phyloP scores from a whole-genome alignment of 2,888 invertebrate genomes.

The Acanthoscelides obtectus region DNA sequence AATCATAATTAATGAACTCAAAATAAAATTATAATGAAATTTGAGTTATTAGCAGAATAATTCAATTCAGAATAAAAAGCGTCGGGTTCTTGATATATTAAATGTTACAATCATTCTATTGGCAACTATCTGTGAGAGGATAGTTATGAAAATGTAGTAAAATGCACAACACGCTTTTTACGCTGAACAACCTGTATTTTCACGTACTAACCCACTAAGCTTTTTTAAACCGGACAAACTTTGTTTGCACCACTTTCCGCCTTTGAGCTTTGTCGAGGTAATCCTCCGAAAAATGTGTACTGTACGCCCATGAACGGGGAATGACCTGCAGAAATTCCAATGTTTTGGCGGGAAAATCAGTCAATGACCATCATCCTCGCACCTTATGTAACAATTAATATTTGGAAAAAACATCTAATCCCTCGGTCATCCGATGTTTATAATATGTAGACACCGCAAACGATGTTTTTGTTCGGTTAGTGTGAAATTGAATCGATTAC shows the following conservation, averaged over 20 bases:
- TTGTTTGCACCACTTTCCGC: not conserved
- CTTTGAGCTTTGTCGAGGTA: not conserved
- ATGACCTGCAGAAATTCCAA: conserved; percentile 37
- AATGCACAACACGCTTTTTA: too few relatives aligned
- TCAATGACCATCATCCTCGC: conserved; percentile 24
- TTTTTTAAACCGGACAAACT: not conserved
- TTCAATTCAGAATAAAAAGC: too few relatives aligned
- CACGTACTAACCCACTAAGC: not conserved
- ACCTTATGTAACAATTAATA: not conserved
- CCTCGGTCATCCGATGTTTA: not conserved
- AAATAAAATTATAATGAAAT: too few relatives aligned
- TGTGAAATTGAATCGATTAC: not conserved
- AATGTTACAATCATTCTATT: too few relatives aligned
- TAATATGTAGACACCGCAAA: not conserved
- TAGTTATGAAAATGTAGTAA: too few relatives aligned
- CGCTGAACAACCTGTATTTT: too few relatives aligned
- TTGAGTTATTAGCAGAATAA: too few relatives aligned
- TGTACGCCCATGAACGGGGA: not conserved
- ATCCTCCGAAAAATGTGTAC: not conserved
- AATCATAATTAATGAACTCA: too few relatives aligned
- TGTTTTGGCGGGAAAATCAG: conserved; percentile 39
- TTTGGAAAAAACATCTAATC: not conserved
- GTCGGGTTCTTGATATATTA: too few relatives aligned
- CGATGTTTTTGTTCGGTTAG: not conserved
- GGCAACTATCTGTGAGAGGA: too few relatives aligned